Evolutionary conservation across 2,888 invertebrate genomes (phyloP).

Genomic region (Timema podura): DNA sequence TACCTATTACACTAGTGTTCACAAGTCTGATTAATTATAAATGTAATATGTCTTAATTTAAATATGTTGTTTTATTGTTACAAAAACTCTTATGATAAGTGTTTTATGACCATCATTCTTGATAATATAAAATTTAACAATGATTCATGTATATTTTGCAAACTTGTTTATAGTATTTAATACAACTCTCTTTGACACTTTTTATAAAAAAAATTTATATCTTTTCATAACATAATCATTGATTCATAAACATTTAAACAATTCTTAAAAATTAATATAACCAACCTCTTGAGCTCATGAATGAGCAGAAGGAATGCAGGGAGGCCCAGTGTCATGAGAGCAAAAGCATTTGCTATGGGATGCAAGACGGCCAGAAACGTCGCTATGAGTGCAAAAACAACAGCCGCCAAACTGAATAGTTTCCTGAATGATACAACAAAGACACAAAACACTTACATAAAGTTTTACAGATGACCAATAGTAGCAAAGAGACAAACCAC

Average conservation of each 20-base stretch:
- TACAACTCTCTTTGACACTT: too few relatives aligned
- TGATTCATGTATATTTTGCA: too few relatives aligned
- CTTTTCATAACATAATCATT: background rate
- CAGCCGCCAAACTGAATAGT: slow-evolving; percentile 57
- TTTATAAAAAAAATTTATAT: too few relatives aligned
- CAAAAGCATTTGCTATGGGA: slow-evolving; percentile 79
- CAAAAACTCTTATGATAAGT: too few relatives aligned
- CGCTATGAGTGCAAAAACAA: slow-evolving; percentile 57
- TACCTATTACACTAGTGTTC: too few relatives aligned
- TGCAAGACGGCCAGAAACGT: slow-evolving; percentile 68
- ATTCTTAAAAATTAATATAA: background rate
- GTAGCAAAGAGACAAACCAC: background rate
- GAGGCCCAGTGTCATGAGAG: slow-evolving; percentile 67
- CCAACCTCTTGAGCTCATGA: slow-evolving; percentile 63
- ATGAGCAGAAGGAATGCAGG: slow-evolving; percentile 66
- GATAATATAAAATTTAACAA: too few relatives aligned
- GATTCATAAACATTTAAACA: background rate
- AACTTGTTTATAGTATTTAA: too few relatives aligned
- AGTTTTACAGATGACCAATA: too few relatives aligned
- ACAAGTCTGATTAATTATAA: too few relatives aligned
- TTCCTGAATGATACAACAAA: slow-evolving; percentile 48
- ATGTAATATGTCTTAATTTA: too few relatives aligned
- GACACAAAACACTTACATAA: background rate
- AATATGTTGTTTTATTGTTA: too few relatives aligned
- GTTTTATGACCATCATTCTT: too few relatives aligned